Conservation (phyloP, 2,888 invertebrate species). For the Panopea generosa region DNA sequence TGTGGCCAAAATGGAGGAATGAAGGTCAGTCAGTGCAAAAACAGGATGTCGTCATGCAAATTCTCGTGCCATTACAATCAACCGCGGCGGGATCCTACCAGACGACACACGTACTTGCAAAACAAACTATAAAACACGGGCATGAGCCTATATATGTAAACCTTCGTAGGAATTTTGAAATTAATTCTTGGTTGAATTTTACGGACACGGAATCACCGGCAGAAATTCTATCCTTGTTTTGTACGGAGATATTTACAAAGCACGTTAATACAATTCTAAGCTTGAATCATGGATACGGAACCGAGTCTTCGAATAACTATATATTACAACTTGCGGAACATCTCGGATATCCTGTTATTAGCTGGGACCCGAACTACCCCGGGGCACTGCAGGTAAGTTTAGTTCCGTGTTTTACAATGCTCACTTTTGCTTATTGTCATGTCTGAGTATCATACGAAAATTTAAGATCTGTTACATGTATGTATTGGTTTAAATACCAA, state of each 20-base stretch:
- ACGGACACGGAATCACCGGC: conserved; percentile 59
- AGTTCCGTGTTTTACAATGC: too few relatives aligned
- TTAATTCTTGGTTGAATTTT: conserved; percentile 60
- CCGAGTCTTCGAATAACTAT: conserved; percentile 61
- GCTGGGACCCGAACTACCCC: conserved; percentile 71
- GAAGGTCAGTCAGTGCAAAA: conserved; percentile 9
- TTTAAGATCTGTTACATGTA: too few relatives aligned
- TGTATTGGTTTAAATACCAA: too few relatives aligned
- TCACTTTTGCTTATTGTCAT: too few relatives aligned
- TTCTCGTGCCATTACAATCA: conserved; percentile 36
- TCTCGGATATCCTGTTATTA: conserved; percentile 69
- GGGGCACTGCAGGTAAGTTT: conserved; percentile 67
- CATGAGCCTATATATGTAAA: conserved; percentile 29
- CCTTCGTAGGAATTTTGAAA: conserved; percentile 40
- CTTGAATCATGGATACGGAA: conserved; percentile 56
- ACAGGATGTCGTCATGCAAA: conserved; percentile 55
- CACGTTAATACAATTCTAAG: conserved; percentile 64
- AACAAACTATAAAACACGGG: conserved; percentile 45
- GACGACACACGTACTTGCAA: conserved; percentile 34
- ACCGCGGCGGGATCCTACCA: conserved; percentile 27
- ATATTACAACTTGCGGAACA: conserved; percentile 63
- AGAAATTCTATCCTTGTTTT: conserved; percentile 66
- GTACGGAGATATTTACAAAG: conserved; percentile 64
- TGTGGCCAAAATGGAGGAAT: conserved; percentile 25
- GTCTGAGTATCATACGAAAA: too few relatives aligned